Percentiles rank a stretch among this genome's conserved stretches.
These are phyloP conservation scores for Microcebus tavaratra DNA, from an alignment of 2,113 vertebrate genomes.

Conservation along the genomic window DNA sequence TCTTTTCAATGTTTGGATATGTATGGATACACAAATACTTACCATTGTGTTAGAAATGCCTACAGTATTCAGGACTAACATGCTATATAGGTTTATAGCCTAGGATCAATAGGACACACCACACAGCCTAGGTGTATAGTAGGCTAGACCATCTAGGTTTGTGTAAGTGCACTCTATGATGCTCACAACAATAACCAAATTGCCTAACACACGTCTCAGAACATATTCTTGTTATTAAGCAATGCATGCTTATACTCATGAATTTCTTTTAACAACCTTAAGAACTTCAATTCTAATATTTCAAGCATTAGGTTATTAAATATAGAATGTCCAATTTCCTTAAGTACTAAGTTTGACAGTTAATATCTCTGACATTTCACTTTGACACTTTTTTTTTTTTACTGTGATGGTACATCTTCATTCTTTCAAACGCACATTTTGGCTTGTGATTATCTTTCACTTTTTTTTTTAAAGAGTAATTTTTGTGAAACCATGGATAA, in stretches of 20 bases:
- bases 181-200: neutral
- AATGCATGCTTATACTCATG: neutral
- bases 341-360: too few species aligned
- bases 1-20: neutral
- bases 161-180: neutral
- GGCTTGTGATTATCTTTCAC: too few species aligned
- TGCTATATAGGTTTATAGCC: neutral
- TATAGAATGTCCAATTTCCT: too few species aligned
- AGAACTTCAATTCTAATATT: slow-evolving; percentile 6
- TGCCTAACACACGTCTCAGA: neutral
- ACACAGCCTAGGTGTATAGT: neutral
- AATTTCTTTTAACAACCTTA: neutral
- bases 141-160: neutral
- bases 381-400: too few species aligned
- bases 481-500: too few species aligned
- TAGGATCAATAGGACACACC: neutral
- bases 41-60: neutral
- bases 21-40: neutral
- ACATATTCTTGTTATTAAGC: neutral
- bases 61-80: neutral
- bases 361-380: too few species aligned
- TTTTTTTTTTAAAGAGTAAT: too few species aligned
- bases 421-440: too few species aligned
- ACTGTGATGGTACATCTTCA: too few species aligned
- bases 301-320: neutral